These are phyloP conservation scores for Drosophila recens DNA, from an alignment of 2,888 invertebrate genomes.

Conservation along the genomic window DNA sequence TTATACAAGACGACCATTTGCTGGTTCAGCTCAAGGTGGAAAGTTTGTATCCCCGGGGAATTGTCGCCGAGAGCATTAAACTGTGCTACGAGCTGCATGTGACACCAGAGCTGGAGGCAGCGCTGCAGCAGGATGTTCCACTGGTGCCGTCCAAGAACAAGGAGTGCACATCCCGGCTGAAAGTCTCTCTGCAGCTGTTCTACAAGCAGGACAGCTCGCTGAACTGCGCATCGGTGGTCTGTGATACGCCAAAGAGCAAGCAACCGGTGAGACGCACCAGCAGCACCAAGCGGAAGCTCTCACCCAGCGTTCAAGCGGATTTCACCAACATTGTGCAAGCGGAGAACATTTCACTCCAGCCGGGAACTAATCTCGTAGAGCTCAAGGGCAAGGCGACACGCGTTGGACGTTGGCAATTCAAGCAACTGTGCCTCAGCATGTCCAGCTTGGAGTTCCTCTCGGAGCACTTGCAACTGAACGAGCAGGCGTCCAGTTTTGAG, in stretches of 20 bases:
- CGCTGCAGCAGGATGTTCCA: conserved; percentile 51
- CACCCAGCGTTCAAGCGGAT: conserved; percentile 88
- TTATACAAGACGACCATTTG: conserved; percentile 86
- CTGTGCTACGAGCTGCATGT: conserved; percentile 88
- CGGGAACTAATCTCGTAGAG: conserved; percentile 89
- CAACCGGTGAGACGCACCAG: conserved; percentile 88
- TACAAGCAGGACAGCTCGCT: conserved; percentile 93
- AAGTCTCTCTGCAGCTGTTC: conserved; percentile 90
- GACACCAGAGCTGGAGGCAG: conserved; percentile 63
- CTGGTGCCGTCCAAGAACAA: conserved; percentile 53
- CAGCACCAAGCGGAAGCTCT: conserved; percentile 90
- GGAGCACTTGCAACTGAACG: conserved; percentile 86
- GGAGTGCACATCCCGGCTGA: conserved; percentile 72
- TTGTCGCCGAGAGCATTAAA: conserved; percentile 88
- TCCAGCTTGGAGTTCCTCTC: conserved; percentile 91
- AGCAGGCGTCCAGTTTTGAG: conserved; percentile 83
- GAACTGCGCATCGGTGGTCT: conserved; percentile 90
- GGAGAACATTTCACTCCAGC: conserved; percentile 87
- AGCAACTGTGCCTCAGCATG: conserved; percentile 85
- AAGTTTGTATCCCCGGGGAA: conserved; percentile 88
- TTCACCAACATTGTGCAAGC: conserved; percentile 88
- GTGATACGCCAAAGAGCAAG: conserved; percentile 88
- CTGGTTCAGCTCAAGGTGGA: conserved; percentile 87
- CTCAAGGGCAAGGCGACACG: conserved; percentile 88
- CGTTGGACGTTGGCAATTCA: conserved; percentile 90